Percentiles rank a stretch among this genome's conserved stretches.
Evolutionary conservation across 2,113 vertebrate genomes (phyloP).

Genomic region (Paramormyrops kingsleyae): DNA sequence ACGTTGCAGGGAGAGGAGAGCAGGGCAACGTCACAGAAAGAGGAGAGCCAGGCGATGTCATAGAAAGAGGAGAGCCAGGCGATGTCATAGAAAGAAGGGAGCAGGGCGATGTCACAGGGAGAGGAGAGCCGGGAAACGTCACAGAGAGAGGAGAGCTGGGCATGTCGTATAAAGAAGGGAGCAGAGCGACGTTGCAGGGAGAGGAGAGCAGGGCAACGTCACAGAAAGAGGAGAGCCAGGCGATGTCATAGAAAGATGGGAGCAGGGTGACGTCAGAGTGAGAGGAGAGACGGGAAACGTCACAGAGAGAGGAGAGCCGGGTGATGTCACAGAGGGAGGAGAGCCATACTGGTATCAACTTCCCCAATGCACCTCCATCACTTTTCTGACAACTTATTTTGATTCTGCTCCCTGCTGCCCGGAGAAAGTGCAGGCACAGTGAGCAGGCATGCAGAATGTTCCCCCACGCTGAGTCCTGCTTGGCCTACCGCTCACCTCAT

Average conservation of each 20-base stretch:
- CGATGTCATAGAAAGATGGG: neutral
- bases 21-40: neutral
- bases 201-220: accelerated
- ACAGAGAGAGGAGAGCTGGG: neutral
- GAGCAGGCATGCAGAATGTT: neutral
- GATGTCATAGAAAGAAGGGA: slow-evolving; percentile 5
- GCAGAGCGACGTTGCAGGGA: accelerated
- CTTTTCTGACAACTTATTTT: neutral
- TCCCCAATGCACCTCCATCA: neutral
- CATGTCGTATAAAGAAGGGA: no score
- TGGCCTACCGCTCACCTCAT: neutral
- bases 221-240: neutral
- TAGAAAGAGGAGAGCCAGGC: neutral
- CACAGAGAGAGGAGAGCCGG: slow-evolving; percentile 45
- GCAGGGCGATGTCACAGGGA: neutral
- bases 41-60: neutral
- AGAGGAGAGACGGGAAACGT: slow-evolving; percentile 45
- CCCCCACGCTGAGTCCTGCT: neutral
- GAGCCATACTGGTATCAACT: slow-evolving; percentile 58
- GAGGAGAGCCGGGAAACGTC: neutral
- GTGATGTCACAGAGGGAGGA: slow-evolving; percentile 54
- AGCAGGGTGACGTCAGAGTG: neutral
- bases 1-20: neutral
- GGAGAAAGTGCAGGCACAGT: neutral
- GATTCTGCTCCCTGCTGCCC: neutral